Evolutionary conservation across 2,113 vertebrate species (phyloP).

Genomic region (Malurus cyaneus): DNA sequence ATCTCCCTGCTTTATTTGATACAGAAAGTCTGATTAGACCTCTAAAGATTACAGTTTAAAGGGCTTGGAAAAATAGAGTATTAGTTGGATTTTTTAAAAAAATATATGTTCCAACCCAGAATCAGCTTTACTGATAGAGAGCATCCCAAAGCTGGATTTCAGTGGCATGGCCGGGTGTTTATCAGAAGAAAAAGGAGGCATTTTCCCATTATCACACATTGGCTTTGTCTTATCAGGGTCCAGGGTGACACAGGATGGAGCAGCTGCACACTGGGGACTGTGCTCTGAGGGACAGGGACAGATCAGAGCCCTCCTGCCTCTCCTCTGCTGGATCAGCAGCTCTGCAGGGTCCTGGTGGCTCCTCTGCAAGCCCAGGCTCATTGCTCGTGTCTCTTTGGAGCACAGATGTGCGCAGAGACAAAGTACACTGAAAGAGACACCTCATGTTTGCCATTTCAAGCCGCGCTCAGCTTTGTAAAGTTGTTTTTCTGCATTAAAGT

Average conservation of each 20-base stretch:
- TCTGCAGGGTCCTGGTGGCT: background rate
- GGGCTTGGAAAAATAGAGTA: background rate
- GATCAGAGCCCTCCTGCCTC: background rate
- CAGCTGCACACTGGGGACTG: background rate
- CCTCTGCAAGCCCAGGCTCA: background rate
- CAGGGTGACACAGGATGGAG: background rate
- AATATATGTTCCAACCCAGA: background rate
- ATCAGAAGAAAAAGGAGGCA: background rate
- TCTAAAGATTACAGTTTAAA: background rate
- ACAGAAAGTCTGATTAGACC: background rate
- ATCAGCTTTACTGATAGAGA: background rate
- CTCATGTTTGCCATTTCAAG: background rate
- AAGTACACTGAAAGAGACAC: fast-evolving
- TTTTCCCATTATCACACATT: background rate
- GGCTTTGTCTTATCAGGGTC: background rate
- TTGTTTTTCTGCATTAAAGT: background rate
- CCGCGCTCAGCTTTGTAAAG: background rate
- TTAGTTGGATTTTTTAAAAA: background rate
- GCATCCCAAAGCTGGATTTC: background rate
- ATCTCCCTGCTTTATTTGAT: background rate
- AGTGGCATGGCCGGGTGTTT: background rate
- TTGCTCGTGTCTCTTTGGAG: fast-evolving
- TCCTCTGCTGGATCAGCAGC: background rate
- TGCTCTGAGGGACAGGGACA: background rate
- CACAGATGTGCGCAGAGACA: background rate